Evolutionary conservation across 2,888 invertebrate species (phyloP).

Genomic region (Dicranocentrus wangi): DNA sequence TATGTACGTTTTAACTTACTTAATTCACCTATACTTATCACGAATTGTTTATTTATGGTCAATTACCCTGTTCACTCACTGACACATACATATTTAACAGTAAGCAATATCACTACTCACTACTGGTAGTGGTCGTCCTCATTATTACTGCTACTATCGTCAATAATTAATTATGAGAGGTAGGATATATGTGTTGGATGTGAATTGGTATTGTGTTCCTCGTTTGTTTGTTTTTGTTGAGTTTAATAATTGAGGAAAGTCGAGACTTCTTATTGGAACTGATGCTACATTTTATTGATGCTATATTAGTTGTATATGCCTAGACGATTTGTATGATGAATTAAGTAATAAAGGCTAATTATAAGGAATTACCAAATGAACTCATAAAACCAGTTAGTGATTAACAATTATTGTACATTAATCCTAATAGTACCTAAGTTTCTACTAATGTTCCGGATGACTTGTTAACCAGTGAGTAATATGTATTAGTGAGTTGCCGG

Average conservation of each 20-base stretch:
- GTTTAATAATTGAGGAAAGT: conserved; percentile 34
- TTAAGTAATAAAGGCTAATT: background rate
- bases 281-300: conserved; percentile 8
- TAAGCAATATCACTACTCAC: no score
- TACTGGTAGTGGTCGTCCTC: no score
- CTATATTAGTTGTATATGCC: background rate
- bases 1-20: conserved; percentile 51
- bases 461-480: conserved; percentile 6
- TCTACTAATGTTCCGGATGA: background rate
- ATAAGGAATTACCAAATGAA: background rate
- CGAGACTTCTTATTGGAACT: conserved; percentile 51
- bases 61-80: conserved; percentile 45
- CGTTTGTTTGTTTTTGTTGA: conserved; percentile 17
- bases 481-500: background rate
- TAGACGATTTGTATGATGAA: background rate
- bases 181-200: background rate
- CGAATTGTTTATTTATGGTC: background rate
- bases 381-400: background rate
- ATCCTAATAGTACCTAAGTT: background rate
- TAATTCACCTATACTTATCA: conserved; percentile 56
- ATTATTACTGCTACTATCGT: background rate
- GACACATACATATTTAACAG: conserved; percentile 20
- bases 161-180: background rate
- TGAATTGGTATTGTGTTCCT: background rate
- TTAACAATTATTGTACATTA: conserved; percentile 15